phyloP scores from a whole-genome alignment of 2,113 vertebrate genomes.

The Cyprinodon variegatus region DNA sequence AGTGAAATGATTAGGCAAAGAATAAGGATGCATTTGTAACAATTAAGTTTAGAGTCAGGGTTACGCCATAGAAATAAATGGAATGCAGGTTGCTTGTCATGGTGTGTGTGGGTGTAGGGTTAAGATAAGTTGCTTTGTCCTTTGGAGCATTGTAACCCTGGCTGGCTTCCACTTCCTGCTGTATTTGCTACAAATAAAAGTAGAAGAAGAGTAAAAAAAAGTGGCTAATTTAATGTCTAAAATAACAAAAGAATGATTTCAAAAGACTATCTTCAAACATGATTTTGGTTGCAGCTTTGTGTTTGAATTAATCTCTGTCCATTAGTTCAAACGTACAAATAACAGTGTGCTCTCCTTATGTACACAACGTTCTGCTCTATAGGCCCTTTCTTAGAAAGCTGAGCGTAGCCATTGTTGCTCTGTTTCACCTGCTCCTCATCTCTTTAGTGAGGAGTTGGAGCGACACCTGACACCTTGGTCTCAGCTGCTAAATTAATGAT shows the following conservation, averaged over 20 bases:
- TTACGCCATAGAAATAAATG: too few relatives aligned
- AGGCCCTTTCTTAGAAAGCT: constrained; percentile 14
- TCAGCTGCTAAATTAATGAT: constrained; percentile 73
- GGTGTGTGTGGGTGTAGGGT: too few relatives aligned
- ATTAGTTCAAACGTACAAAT: constrained; percentile 18
- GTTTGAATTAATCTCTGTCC: not conserved
- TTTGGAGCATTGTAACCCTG: too few relatives aligned
- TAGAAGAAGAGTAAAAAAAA: not conserved
- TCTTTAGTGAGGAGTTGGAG: constrained; percentile 54
- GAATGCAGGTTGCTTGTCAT: too few relatives aligned
- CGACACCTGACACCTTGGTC: constrained; percentile 63
- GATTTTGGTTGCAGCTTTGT: constrained; percentile 3
- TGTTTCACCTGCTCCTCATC: constrained; percentile 31
- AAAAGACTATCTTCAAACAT: not conserved
- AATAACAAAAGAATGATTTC: not conserved
- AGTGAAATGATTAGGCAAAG: too few relatives aligned
- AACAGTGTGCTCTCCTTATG: constrained; percentile 3
- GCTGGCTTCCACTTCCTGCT: too few relatives aligned
- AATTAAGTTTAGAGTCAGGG: too few relatives aligned
- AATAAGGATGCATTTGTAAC: too few relatives aligned
- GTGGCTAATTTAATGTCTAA: not conserved
- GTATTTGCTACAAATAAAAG: too few relatives aligned
- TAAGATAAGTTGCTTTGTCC: too few relatives aligned
- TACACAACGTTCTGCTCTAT: not conserved
- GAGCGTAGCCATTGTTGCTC: not conserved